A percentile compares a stretch with the other conserved stretches of the same genome.
These are phyloP conservation scores for Xiphophorus birchmanni DNA, from an alignment of 2,797 vertebrate species.

Conservation along the genomic window DNA sequence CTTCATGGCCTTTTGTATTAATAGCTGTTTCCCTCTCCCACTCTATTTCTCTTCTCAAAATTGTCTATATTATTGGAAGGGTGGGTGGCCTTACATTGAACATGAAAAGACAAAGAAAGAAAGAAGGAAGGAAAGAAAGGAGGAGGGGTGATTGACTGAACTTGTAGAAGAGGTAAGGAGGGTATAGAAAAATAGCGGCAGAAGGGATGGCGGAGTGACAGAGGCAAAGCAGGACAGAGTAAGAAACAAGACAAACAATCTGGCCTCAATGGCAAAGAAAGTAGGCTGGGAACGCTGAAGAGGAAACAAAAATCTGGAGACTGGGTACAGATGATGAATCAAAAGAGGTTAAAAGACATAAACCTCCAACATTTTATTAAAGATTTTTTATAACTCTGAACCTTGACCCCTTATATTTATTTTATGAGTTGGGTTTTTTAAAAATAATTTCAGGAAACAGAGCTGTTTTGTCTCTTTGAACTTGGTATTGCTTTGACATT, in stretches of 20 bases:
- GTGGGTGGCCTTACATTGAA: slow-evolving; percentile 63
- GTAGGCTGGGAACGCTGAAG: slow-evolving; percentile 36
- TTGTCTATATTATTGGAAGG: slow-evolving; percentile 61
- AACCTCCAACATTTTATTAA: slow-evolving; percentile 4
- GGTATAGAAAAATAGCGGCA: slow-evolving; percentile 49
- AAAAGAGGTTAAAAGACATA: slow-evolving; percentile 27
- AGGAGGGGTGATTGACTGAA: slow-evolving; percentile 40
- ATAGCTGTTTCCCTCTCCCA: slow-evolving; percentile 54
- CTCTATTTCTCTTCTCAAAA: slow-evolving; percentile 21
- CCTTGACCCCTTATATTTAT: slow-evolving; percentile 9
- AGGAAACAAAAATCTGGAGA: slow-evolving; percentile 16
- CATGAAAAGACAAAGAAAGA: slow-evolving; percentile 36
- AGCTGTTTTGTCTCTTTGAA: slow-evolving; percentile 14
- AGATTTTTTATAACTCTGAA: neutral
- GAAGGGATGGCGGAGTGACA: slow-evolving; percentile 46
- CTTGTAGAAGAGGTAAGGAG: slow-evolving; percentile 46
- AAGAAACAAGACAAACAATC: slow-evolving; percentile 45
- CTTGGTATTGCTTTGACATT: slow-evolving; percentile 23
- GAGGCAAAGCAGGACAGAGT: slow-evolving; percentile 49
- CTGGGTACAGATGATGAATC: slow-evolving; percentile 14
- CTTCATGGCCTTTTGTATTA: slow-evolving; percentile 69
- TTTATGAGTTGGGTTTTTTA: slow-evolving; percentile 10
- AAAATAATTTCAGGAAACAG: slow-evolving; percentile 25
- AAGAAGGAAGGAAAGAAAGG: slow-evolving; percentile 8
- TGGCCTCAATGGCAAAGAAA: slow-evolving; percentile 46